These are phyloP conservation scores for Callaeas wilsoni DNA, from an alignment of 2,113 vertebrate genomes.

Conservation along the genomic window DNA sequence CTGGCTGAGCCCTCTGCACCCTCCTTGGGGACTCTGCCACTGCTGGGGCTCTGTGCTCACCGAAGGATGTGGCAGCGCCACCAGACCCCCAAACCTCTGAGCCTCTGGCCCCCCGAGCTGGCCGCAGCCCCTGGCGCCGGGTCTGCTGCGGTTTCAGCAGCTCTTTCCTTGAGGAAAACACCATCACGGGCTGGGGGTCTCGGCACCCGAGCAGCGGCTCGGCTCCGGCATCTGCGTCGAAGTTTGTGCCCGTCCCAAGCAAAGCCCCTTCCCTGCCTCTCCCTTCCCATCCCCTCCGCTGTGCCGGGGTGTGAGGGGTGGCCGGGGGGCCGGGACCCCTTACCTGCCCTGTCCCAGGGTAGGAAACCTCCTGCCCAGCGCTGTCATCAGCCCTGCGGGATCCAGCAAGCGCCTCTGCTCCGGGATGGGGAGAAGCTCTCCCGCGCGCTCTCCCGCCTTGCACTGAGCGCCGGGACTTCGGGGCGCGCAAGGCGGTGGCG, in stretches of 20 bases:
- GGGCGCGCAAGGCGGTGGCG: neutral
- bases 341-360: conserved; percentile 68
- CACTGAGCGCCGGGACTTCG: conserved; percentile 13
- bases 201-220: neutral
- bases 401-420: neutral
- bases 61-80: neutral
- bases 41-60: neutral
- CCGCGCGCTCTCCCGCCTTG: neutral
- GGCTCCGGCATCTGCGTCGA: neutral
- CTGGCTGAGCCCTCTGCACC: fast-evolving
- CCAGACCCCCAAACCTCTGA: fast-evolving
- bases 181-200: neutral
- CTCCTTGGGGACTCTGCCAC: neutral
- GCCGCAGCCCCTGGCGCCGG: fast-evolving
- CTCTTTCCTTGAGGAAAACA: neutral
- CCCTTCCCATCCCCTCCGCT: neutral
- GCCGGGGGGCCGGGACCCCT: neutral
- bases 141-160: neutral
- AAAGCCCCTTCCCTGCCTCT: neutral
- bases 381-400: conserved; percentile 38
- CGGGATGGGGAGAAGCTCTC: neutral
- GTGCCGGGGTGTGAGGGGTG: neutral
- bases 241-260: neutral
- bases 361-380: conserved; percentile 67
- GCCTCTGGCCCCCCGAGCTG: fast-evolving